phyloP scores from a whole-genome alignment of 2,113 vertebrate species.

The Hydropotes inermis region DNA sequence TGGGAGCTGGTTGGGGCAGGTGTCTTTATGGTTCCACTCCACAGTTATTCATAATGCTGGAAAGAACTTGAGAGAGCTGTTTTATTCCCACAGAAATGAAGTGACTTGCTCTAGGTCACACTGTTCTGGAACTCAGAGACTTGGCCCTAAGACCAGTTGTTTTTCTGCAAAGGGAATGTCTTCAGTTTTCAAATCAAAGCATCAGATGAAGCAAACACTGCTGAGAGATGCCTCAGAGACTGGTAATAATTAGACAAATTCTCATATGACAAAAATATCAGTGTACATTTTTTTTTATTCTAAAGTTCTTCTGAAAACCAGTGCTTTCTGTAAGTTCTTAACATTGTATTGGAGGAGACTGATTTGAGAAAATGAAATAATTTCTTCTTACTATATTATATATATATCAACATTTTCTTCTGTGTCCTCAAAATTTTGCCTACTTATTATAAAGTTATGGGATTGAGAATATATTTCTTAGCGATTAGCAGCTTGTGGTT shows the following conservation, averaged over 20 bases:
- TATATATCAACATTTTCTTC: constrained; percentile 13
- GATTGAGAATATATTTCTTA: constrained; percentile 48
- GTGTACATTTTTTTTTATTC: background rate
- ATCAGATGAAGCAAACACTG: background rate
- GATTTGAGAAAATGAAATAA: constrained; percentile 30
- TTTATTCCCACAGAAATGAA: background rate
- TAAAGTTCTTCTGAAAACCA: background rate
- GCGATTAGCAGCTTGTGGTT: background rate
- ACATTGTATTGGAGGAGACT: background rate
- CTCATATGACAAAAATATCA: background rate
- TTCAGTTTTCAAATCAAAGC: constrained; percentile 25
- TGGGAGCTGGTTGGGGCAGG: background rate
- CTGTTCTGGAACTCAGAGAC: background rate
- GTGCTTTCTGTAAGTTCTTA: background rate
- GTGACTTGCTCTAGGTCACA: background rate
- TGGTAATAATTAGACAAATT: background rate
- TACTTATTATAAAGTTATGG: constrained; percentile 23
- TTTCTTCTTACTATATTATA: constrained; percentile 15
- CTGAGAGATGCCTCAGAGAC: background rate
- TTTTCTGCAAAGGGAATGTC: background rate
- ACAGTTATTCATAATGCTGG: background rate
- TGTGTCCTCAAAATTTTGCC: constrained; percentile 21
- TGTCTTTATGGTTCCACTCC: background rate
- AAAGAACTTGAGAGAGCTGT: background rate
- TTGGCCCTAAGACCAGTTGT: background rate